Conservation (phyloP, 2,797 vertebrate genomes). For the Liasis olivaceus region DNA sequence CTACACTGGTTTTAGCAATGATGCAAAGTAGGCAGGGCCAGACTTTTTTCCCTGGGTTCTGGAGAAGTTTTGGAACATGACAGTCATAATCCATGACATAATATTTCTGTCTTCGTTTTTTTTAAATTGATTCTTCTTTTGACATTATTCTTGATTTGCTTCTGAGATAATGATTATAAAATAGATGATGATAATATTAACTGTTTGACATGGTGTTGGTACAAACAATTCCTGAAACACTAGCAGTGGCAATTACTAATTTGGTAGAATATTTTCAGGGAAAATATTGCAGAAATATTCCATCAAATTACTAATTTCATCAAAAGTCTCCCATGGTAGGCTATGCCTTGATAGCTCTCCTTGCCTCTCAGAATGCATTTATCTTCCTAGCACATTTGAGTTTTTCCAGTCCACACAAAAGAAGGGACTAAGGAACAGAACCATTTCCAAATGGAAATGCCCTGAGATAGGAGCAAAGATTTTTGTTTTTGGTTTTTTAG, state of each 20-base stretch:
- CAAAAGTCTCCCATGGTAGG: not conserved
- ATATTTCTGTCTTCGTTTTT: not conserved
- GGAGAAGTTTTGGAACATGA: not conserved
- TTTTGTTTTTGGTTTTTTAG: not conserved
- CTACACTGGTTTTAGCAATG: not conserved
- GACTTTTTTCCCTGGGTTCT: no score
- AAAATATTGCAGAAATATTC: not conserved
- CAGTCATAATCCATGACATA: not conserved
- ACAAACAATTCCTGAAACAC: not conserved
- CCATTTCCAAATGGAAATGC: not conserved
- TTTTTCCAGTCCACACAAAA: not conserved
- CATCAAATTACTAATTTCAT: not conserved
- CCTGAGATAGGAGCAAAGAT: not conserved
- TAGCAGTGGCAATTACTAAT: not conserved
- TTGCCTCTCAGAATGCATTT: not conserved
- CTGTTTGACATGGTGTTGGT: not conserved
- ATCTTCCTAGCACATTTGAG: not conserved
- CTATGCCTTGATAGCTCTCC: not conserved
- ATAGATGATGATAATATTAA: not conserved
- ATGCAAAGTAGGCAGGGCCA: not conserved
- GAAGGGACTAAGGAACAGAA: not conserved
- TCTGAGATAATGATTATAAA: not conserved
- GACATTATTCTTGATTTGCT: not conserved
- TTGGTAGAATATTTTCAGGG: not conserved
- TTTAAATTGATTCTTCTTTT: not conserved